Percentiles rank a stretch among this genome's conserved stretches.
Conservation (phyloP, 2,797 vertebrate species). For the Mormyrops attenuatus region DNA sequence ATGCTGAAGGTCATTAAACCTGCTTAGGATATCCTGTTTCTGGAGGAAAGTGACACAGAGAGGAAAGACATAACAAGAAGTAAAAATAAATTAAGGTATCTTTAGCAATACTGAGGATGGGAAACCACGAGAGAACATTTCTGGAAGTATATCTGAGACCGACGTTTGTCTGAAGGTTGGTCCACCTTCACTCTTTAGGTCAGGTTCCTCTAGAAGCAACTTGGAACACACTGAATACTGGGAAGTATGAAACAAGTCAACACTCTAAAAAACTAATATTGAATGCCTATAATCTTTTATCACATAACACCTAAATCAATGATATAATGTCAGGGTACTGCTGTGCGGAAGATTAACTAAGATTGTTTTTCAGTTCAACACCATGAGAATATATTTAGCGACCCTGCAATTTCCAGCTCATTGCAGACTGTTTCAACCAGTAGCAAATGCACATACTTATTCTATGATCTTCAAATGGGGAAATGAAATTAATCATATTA, state of each 20-base stretch:
- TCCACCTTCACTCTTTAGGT: not conserved
- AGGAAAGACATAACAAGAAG: not conserved
- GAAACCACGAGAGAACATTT: not conserved
- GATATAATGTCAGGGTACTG: not conserved
- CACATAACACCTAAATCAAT: not conserved
- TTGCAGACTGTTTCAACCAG: not conserved
- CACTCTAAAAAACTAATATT: not conserved
- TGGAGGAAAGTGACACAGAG: not conserved
- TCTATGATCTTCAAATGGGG: not conserved
- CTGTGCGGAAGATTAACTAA: not conserved
- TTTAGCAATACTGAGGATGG: not conserved
- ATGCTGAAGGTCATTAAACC: not conserved
- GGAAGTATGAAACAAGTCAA: not conserved
- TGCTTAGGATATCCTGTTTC: not conserved
- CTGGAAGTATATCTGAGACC: not conserved
- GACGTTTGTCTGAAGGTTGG: not conserved
- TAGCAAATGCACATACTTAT: not conserved
- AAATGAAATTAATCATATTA: not conserved
- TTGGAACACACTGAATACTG: not conserved
- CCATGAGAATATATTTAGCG: not conserved
- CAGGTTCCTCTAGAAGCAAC: not conserved
- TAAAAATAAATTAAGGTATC: not conserved
- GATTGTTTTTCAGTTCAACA: not conserved
- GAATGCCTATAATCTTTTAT: not conserved
- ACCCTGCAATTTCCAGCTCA: not conserved